phyloP scores from a whole-genome alignment of 1,140 invertebrate genomes.

The Arion vulgaris region DNA sequence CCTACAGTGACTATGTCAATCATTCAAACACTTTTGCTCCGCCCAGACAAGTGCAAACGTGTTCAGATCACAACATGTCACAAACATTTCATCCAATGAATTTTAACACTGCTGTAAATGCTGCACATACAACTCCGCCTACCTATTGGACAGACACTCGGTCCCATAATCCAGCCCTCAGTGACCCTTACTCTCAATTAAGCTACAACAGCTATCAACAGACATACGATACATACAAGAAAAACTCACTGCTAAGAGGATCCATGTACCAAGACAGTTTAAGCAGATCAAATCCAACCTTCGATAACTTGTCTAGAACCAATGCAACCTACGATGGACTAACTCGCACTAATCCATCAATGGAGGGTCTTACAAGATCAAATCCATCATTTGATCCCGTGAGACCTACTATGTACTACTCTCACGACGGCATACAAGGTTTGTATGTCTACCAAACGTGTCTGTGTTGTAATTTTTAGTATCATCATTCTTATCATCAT shows the following conservation, averaged over 20 bases:
- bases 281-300: not conserved
- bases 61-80: not conserved
- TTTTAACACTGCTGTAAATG: conserved; percentile 27
- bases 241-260: not conserved
- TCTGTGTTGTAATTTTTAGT: no score
- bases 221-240: conserved; percentile 21
- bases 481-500: no score
- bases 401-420: conserved; percentile 18
- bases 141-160: conserved; percentile 18
- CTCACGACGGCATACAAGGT: conserved; percentile 15
- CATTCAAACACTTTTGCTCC: not conserved
- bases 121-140: not conserved
- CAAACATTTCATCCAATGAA: conserved; percentile 23
- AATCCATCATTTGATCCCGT: conserved; percentile 7
- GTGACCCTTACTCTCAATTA: conserved; percentile 6
- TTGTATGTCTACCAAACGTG: not conserved
- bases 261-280: conserved; percentile 33
- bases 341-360: not conserved
- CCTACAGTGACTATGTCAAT: conserved; percentile 28
- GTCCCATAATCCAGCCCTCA: not conserved
- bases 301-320: not conserved
- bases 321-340: conserved; percentile 9
- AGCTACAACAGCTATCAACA: conserved; percentile 17
- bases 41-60: not conserved
- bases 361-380: conserved; percentile 12